phyloP scores from a whole-genome alignment of 2,888 invertebrate species.

The Caradrina clavipalpis region DNA sequence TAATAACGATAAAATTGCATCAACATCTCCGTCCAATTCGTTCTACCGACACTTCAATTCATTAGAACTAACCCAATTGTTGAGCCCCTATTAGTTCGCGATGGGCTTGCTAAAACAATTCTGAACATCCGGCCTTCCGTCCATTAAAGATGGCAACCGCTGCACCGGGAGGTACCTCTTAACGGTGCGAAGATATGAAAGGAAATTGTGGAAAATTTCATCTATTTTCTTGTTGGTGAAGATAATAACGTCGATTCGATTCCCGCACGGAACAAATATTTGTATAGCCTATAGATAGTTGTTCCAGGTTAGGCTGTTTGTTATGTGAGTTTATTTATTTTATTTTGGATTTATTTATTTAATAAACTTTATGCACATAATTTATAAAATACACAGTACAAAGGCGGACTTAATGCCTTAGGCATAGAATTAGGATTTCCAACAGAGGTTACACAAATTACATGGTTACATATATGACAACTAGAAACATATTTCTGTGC shows the following conservation, averaged over 20 bases:
- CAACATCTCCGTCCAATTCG: conserved; percentile 20
- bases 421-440: no score
- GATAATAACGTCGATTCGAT: neutral
- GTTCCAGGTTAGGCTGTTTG: no score
- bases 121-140: conserved; percentile 69
- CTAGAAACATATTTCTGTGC: no score
- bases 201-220: conserved; percentile 9
- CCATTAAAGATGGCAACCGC: conserved; percentile 60
- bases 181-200: conserved; percentile 17
- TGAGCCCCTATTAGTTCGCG: conserved; percentile 54
- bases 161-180: conserved; percentile 44
- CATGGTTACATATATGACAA: no score
- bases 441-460: no score
- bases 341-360: no score
- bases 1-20: conserved; percentile 6
- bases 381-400: no score
- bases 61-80: conserved; percentile 62
- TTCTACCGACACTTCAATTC: conserved; percentile 42
- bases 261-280: no score
- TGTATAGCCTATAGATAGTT: no score
- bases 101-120: conserved; percentile 72
- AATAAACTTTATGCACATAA: no score
- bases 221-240: conserved; percentile 2
- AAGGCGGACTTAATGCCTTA: no score
- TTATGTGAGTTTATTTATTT: no score